A percentile compares a stretch with the other conserved stretches of the same genome.
Evolutionary conservation across 2,113 vertebrate genomes (phyloP).

Genomic region (Amphiprion ocellaris): DNA sequence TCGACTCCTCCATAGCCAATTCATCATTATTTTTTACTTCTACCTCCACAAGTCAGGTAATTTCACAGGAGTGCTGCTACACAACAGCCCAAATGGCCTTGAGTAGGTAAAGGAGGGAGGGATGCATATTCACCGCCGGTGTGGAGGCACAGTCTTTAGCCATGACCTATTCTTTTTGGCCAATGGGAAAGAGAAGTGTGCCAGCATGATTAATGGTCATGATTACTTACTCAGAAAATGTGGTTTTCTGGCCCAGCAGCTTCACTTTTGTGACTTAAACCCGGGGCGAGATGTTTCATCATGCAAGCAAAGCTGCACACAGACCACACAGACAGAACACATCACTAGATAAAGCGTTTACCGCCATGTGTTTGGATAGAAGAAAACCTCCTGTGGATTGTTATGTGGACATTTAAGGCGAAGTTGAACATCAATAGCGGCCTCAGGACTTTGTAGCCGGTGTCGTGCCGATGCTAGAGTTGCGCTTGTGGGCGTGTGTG

Average conservation of each 20-base stretch:
- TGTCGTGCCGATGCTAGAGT: slow-evolving; percentile 19
- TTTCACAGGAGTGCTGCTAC: slow-evolving; percentile 54
- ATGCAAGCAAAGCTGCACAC: slow-evolving; percentile 68
- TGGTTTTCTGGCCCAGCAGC: slow-evolving; percentile 85
- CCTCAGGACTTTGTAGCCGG: slow-evolving; percentile 8
- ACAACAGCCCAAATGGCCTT: slow-evolving; percentile 69
- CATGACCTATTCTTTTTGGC: slow-evolving; percentile 80
- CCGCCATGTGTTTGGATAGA: slow-evolving; percentile 30
- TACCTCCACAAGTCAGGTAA: slow-evolving; percentile 61
- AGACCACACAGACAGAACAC: slow-evolving; percentile 53
- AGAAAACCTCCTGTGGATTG: slow-evolving; percentile 19
- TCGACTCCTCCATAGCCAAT: slow-evolving; percentile 8
- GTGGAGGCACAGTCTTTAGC: slow-evolving; percentile 68
- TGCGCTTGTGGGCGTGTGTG: slow-evolving; percentile 21
- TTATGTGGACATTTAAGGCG: slow-evolving; percentile 20
- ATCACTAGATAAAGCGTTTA: slow-evolving; percentile 46
- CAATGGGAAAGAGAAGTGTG: slow-evolving; percentile 76
- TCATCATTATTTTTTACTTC: slow-evolving; percentile 52
- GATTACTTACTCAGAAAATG: slow-evolving; percentile 88
- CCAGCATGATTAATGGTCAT: slow-evolving; percentile 88
- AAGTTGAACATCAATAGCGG: slow-evolving; percentile 37
- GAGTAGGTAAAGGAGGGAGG: slow-evolving; percentile 37
- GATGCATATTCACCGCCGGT: slow-evolving; percentile 60
- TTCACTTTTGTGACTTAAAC: slow-evolving; percentile 87
- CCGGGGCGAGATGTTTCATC: slow-evolving; percentile 74